Evolutionary conservation across 2,113 vertebrate genomes (phyloP).

Genomic region (Pelobates fuscus): DNA sequence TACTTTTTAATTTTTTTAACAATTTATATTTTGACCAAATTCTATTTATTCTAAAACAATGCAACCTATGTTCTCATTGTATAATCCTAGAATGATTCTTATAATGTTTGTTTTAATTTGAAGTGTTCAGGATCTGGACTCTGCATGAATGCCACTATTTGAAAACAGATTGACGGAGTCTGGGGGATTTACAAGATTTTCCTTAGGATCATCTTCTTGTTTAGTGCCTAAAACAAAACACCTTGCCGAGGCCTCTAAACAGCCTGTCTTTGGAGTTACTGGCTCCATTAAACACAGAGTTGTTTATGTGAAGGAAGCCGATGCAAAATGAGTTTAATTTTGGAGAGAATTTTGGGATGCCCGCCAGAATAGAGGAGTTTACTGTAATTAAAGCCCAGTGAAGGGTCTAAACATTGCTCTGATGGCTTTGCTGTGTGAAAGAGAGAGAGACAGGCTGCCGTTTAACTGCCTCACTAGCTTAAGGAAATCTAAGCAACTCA

Average conservation of each 20-base stretch:
- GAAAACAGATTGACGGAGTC: not conserved
- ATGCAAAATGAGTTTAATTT: conserved; percentile 4
- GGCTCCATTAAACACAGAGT: conserved; percentile 44
- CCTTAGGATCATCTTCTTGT: conserved; percentile 32
- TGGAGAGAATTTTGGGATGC: conserved; percentile 21
- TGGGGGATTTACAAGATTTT: conserved; percentile 18
- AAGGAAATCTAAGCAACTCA: not conserved
- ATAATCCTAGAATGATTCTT: no score
- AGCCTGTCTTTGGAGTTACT: conserved; percentile 38
- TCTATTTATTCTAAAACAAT: no score
- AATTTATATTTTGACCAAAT: no score
- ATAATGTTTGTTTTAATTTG: no score
- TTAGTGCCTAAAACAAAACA: conserved; percentile 3
- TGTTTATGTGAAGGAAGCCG: conserved; percentile 21
- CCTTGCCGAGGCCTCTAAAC: conserved; percentile 18
- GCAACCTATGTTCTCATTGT: no score
- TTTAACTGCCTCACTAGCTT: not conserved
- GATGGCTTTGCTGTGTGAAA: conserved; percentile 5
- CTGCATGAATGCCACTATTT: not conserved
- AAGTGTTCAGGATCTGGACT: not conserved
- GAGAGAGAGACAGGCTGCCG: not conserved
- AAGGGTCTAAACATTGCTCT: not conserved
- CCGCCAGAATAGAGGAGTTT: conserved; percentile 13
- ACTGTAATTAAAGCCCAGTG: not conserved
- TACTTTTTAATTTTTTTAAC: no score